Conservation (phyloP, 2,888 invertebrate species). For the Chloroclysta siterata region DNA sequence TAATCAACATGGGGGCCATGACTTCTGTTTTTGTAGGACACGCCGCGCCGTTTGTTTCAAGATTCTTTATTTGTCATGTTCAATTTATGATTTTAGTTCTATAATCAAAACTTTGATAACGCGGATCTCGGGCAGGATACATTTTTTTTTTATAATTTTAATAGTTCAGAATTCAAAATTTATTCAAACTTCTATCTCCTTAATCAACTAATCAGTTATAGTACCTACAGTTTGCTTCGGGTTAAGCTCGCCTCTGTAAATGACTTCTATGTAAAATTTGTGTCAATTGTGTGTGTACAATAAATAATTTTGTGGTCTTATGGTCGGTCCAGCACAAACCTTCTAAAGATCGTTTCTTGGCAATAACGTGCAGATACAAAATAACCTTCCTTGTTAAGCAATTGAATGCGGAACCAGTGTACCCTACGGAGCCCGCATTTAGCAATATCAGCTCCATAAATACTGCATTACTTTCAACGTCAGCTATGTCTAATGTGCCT, state of each 20-base stretch:
- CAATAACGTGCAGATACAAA: constrained; percentile 24
- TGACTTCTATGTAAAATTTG: too few relatives aligned
- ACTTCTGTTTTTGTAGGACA: constrained; percentile 20
- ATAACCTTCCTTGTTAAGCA: constrained; percentile 26
- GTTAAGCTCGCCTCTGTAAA: too few relatives aligned
- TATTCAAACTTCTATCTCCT: too few relatives aligned
- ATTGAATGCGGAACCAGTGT: constrained; percentile 22
- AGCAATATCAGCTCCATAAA: constrained; percentile 22
- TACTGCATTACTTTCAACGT: constrained; percentile 22
- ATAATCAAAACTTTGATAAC: neutral
- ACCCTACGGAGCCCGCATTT: constrained; percentile 14
- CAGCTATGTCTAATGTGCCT: constrained; percentile 14
- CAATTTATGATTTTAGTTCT: neutral
- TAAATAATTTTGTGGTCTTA: constrained; percentile 1
- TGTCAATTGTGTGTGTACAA: neutral
- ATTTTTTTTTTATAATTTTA: too few relatives aligned
- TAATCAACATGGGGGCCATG: constrained; percentile 22
- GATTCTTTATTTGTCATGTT: neutral
- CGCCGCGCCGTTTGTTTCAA: neutral
- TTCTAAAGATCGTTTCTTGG: constrained; percentile 11
- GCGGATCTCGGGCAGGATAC: too few relatives aligned
- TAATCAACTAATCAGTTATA: too few relatives aligned
- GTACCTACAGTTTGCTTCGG: too few relatives aligned
- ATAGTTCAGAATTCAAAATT: too few relatives aligned
- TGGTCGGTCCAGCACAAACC: constrained; percentile 2